Percentiles rank a stretch among this genome's conserved stretches.
phyloP scores from a whole-genome alignment of 92 coral and sea anemone genomes.

The Parazoanthus swiftii region DNA sequence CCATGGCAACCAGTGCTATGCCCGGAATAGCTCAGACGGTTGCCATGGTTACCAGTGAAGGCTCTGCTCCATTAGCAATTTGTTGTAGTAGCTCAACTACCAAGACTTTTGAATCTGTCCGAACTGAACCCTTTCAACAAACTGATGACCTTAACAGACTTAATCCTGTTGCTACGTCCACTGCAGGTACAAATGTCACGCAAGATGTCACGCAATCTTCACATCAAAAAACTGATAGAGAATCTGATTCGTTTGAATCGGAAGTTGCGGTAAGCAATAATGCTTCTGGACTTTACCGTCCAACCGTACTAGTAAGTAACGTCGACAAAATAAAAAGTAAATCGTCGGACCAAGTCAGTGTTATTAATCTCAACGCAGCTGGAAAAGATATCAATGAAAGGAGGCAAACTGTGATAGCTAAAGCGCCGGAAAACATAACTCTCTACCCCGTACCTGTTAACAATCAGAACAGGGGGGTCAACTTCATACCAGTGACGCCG shows the following conservation, averaged over 20 bases:
- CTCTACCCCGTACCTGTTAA: constrained; percentile 5
- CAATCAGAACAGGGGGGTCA: constrained; percentile 22
- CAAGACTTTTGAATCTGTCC: neutral
- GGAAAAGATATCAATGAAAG: neutral
- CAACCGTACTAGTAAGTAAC: neutral
- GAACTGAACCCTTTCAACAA: constrained; percentile 6
- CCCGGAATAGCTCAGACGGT: neutral
- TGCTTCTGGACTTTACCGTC: neutral
- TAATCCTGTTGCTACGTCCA: neutral
- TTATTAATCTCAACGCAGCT: neutral
- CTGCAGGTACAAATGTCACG: constrained; percentile 3
- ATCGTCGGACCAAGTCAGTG: neutral
- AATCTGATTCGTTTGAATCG: neutral
- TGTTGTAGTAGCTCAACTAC: neutral
- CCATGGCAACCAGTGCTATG: neutral
- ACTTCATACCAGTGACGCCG: constrained; percentile 22
- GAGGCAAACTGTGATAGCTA: neutral
- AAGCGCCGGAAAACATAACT: neutral
- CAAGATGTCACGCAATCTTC: constrained; percentile 31
- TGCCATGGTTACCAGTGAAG: neutral
- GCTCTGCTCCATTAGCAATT: neutral
- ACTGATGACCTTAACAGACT: neutral
- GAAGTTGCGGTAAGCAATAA: neutral
- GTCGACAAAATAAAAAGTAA: neutral
- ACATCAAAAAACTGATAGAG: constrained; percentile 4